These are phyloP conservation scores for Crossocerus cetratus DNA, from an alignment of 2,888 invertebrate species.

Conservation along the genomic window DNA sequence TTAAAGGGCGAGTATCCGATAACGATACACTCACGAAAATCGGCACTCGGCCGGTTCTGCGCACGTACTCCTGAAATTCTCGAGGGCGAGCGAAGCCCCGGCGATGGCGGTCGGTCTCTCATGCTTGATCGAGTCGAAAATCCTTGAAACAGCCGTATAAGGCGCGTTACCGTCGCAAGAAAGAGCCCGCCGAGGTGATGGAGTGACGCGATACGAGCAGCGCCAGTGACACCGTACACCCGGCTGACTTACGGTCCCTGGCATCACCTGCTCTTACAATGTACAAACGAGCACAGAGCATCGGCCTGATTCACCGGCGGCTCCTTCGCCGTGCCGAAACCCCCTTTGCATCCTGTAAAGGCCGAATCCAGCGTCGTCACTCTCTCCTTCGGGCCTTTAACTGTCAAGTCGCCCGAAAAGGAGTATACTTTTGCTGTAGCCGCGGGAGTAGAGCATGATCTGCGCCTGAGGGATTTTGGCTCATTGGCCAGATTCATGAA, in stretches of 20 bases:
- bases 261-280: constrained; percentile 57
- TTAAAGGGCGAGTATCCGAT: constrained; percentile 5
- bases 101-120: constrained; percentile 16
- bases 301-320: constrained; percentile 42
- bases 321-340: background rate
- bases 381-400: background rate
- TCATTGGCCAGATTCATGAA: constrained; percentile 67
- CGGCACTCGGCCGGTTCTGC: constrained; percentile 8
- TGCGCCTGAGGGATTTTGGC: constrained; percentile 38
- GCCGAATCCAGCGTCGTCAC: background rate
- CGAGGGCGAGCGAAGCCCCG: constrained; percentile 44
- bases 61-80: constrained; percentile 43
- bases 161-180: constrained; percentile 43
- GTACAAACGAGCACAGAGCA: constrained; percentile 50
- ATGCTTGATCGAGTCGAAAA: constrained; percentile 54
- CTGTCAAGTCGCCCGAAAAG: background rate
- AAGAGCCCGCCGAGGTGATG: constrained; percentile 55
- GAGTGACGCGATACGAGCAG: constrained; percentile 56
- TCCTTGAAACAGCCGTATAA: constrained; percentile 49
- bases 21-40: constrained; percentile 20
- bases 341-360: too few relatives aligned
- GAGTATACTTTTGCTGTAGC: background rate
- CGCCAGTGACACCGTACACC: constrained; percentile 58
- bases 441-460: constrained; percentile 17
- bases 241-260: constrained; percentile 57